Percentiles rank a stretch among this genome's conserved stretches.
Evolutionary conservation across 2,113 vertebrate species (phyloP).

Genomic region (Syrmaticus mikado): DNA sequence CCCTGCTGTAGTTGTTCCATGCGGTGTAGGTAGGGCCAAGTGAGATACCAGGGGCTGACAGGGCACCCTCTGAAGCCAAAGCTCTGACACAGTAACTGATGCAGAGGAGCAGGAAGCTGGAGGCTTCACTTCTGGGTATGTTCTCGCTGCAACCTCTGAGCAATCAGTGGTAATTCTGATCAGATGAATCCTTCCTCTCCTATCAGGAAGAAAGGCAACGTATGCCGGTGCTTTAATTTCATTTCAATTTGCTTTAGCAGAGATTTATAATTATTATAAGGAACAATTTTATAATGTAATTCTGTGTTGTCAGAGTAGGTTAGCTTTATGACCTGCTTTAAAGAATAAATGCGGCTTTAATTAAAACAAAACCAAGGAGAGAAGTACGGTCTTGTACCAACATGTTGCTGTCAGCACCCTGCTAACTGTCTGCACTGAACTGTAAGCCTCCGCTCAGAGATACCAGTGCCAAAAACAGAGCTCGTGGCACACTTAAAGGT

Average conservation of each 20-base stretch:
- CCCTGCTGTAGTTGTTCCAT: neutral
- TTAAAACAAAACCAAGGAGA: slow-evolving; percentile 75
- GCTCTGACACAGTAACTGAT: neutral
- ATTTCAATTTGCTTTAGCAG: slow-evolving; percentile 68
- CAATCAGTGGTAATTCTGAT: neutral
- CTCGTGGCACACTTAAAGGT: slow-evolving; percentile 60
- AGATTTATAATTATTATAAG: slow-evolving; percentile 68
- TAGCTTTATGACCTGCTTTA: slow-evolving; percentile 73
- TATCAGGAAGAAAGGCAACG: slow-evolving; percentile 22
- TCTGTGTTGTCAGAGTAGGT: slow-evolving; percentile 67
- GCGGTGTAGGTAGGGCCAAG: neutral
- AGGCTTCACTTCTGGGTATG: neutral
- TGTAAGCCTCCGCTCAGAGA: slow-evolving; percentile 27
- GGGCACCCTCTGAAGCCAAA: neutral
- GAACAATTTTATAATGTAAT: slow-evolving; percentile 66
- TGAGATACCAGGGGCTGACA: neutral
- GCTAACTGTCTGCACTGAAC: slow-evolving; percentile 68
- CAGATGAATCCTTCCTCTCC: neutral
- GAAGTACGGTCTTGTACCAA: slow-evolving; percentile 71
- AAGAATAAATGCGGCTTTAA: slow-evolving; percentile 75
- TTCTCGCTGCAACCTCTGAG: neutral
- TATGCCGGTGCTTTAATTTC: slow-evolving; percentile 27
- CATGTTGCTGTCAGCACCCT: slow-evolving; percentile 77
- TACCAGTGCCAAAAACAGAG: slow-evolving; percentile 52
- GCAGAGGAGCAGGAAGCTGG: neutral